Conservation (phyloP, 2,113 vertebrate species). For the Ophthalmolycus amberensis region DNA sequence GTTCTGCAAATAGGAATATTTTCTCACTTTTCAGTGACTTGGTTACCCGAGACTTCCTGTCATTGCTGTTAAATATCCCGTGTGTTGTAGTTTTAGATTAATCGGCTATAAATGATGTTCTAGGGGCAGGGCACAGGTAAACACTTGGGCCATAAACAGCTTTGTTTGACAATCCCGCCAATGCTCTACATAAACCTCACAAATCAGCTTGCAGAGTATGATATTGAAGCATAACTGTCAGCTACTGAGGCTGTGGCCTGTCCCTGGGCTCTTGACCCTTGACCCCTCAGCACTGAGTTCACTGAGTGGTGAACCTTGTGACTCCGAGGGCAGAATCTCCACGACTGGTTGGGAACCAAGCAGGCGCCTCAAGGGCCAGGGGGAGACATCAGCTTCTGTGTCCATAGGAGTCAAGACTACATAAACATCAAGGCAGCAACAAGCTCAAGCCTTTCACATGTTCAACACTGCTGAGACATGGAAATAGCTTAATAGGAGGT, state of each 20-base stretch:
- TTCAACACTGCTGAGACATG: slow-evolving; percentile 12
- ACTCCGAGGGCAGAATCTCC: slow-evolving; percentile 58
- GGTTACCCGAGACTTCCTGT: not conserved
- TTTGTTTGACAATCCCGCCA: slow-evolving; percentile 70
- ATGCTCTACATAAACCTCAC: slow-evolving; percentile 73
- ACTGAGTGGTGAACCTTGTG: slow-evolving; percentile 64
- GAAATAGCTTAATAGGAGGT: not conserved
- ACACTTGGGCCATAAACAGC: slow-evolving; percentile 68
- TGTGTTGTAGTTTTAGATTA: slow-evolving; percentile 49
- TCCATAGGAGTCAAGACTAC: slow-evolving; percentile 35
- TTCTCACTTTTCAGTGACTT: not conserved
- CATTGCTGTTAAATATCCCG: slow-evolving; percentile 33
- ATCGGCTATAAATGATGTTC: slow-evolving; percentile 54
- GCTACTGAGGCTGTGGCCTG: slow-evolving; percentile 52
- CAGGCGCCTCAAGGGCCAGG: slow-evolving; percentile 42
- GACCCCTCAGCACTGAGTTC: slow-evolving; percentile 66
- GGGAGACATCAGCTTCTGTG: slow-evolving; percentile 44
- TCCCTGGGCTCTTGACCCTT: slow-evolving; percentile 69
- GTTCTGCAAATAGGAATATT: not conserved
- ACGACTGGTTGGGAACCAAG: slow-evolving; percentile 42
- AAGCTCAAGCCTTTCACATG: slow-evolving; percentile 16
- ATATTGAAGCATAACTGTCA: slow-evolving; percentile 74
- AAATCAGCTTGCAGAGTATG: slow-evolving; percentile 73
- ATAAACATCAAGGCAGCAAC: slow-evolving; percentile 9
- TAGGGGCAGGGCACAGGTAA: slow-evolving; percentile 60